These are phyloP conservation scores for cattle (Bos taurus) DNA, from an alignment of 2,113 vertebrate genomes.

Conservation along the genomic window DNA sequence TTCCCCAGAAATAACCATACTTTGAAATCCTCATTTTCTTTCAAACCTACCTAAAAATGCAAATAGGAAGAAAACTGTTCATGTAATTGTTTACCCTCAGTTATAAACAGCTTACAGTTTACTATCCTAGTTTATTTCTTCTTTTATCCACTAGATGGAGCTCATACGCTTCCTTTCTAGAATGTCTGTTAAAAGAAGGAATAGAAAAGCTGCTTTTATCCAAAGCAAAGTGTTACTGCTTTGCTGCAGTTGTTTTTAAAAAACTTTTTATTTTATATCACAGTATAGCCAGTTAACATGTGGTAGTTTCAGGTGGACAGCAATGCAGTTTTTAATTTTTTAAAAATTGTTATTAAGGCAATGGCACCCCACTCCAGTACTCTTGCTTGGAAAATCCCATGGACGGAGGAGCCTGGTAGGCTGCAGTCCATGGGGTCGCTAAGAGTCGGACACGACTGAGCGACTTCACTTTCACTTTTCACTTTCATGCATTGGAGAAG, in stretches of 20 bases:
- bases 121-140: not conserved
- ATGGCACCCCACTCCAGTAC: too few relatives aligned
- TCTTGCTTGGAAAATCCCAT: too few relatives aligned
- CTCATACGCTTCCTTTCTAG: conserved; percentile 17
- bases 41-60: not conserved
- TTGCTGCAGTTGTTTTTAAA: not conserved
- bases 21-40: not conserved
- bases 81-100: not conserved
- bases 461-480: too few relatives aligned
- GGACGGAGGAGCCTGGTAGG: too few relatives aligned
- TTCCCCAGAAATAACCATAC: not conserved
- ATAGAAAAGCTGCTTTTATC: not conserved
- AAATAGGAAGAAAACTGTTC: not conserved
- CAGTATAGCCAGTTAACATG: not conserved
- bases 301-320: not conserved
- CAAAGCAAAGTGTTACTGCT: not conserved
- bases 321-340: not conserved
- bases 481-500: too few relatives aligned
- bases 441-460: too few relatives aligned
- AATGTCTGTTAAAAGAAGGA: not conserved
- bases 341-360: not conserved
- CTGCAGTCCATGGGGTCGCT: too few relatives aligned
- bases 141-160: conserved; percentile 69
- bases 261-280: not conserved
- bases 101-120: not conserved